Percentiles rank a stretch among this genome's conserved stretches.
These are phyloP conservation scores for Mus musculus DNA, from an alignment of 2,113 vertebrate species.

Conservation along the genomic window DNA sequence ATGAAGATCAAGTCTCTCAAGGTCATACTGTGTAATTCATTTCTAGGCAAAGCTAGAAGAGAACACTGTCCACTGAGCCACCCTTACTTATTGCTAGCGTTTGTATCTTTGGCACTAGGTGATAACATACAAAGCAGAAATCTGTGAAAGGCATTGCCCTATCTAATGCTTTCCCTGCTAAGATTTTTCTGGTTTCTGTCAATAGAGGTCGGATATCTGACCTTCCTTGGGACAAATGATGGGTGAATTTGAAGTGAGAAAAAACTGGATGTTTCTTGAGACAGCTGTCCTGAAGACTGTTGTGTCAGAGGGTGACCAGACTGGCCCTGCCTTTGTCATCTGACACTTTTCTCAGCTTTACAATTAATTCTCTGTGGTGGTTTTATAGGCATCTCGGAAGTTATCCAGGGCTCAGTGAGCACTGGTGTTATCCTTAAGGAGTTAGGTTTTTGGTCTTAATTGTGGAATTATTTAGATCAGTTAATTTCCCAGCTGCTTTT, in stretches of 20 bases:
- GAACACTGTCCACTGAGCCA: neutral
- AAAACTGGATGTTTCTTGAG: neutral
- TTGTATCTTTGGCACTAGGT: neutral
- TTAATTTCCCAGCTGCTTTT: constrained; percentile 71
- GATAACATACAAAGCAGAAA: neutral
- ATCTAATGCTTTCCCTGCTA: neutral
- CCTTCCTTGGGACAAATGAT: neutral
- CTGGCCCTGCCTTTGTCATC: constrained; percentile 18
- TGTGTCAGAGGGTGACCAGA: neutral
- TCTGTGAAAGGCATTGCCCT: neutral
- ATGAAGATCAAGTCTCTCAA: constrained; percentile 42
- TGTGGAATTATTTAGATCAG: constrained; percentile 64
- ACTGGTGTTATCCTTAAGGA: constrained; percentile 59
- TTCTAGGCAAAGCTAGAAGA: neutral
- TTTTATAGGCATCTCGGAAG: constrained; percentile 37
- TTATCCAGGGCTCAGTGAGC: neutral
- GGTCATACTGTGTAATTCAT: constrained; percentile 35
- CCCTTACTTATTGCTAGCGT: neutral
- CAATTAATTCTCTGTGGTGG: neutral
- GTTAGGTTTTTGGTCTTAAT: constrained; percentile 65
- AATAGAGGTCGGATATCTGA: neutral
- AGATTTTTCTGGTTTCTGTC: neutral
- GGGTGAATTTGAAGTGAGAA: neutral
- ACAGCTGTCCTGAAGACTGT: neutral
- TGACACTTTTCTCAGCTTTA: neutral